A percentile compares a stretch with the other conserved stretches of the same genome.
phyloP scores from a whole-genome alignment of 92 coral and sea anemone species.

The Montipora capitata region DNA sequence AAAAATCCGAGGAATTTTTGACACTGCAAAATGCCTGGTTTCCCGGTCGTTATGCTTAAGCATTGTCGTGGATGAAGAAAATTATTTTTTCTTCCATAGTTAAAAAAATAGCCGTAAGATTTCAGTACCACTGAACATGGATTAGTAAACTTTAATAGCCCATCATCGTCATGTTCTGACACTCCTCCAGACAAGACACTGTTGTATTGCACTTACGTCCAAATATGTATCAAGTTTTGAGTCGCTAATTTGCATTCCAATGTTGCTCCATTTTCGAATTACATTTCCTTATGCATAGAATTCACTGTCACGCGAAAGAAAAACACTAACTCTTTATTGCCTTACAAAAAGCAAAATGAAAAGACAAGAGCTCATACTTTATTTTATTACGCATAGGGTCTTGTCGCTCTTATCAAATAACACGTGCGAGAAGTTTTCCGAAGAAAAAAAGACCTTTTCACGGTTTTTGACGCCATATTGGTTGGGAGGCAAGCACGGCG shows the following conservation, averaged over 20 bases:
- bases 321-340: not conserved
- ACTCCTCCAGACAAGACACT: not conserved
- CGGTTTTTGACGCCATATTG: too few relatives aligned
- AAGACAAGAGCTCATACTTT: not conserved
- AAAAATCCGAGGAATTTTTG: too few relatives aligned
- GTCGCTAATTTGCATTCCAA: not conserved
- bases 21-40: too few relatives aligned
- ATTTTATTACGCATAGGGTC: too few relatives aligned
- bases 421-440: too few relatives aligned
- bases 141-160: not conserved
- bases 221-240: not conserved
- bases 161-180: not conserved
- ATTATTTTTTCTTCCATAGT: not conserved
- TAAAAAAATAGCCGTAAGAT: not conserved
- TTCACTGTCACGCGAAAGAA: too few relatives aligned
- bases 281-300: not conserved
- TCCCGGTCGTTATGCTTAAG: too few relatives aligned
- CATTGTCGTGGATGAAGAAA: too few relatives aligned
- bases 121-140: slow-evolving; percentile 5
- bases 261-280: not conserved
- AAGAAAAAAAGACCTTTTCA: too few relatives aligned
- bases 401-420: too few relatives aligned
- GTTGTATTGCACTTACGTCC: not conserved
- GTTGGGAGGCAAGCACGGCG: too few relatives aligned
- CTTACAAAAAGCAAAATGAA: not conserved